phyloP scores from a whole-genome alignment of 2,888 invertebrate species.

The Acanthosepion pharaonis region DNA sequence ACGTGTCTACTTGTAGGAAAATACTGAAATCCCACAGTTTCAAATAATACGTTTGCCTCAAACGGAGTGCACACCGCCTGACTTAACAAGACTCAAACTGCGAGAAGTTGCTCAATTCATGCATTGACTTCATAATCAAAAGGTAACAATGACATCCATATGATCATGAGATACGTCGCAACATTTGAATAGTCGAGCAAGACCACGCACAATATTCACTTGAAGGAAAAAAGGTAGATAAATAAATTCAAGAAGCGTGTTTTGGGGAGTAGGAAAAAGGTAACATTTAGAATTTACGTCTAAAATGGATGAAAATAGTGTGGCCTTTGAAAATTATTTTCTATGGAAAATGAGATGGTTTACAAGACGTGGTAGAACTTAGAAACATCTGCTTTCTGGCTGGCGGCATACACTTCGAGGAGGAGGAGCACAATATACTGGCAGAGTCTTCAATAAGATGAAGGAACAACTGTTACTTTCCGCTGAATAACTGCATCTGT shows the following conservation, averaged over 20 bases:
- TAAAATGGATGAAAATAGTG: neutral
- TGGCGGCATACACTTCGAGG: neutral
- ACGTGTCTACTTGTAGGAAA: neutral
- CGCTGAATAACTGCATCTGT: conserved; percentile 37
- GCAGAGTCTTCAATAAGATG: neutral
- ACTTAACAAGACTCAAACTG: neutral
- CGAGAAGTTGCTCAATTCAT: neutral
- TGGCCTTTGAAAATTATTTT: neutral
- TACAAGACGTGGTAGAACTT: neutral
- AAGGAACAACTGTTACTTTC: neutral
- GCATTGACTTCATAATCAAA: neutral
- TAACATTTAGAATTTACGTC: neutral
- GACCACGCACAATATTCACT: neutral
- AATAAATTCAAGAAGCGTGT: neutral
- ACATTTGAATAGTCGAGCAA: neutral
- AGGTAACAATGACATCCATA: neutral
- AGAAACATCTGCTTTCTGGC: neutral
- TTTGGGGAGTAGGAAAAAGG: neutral
- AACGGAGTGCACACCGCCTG: conserved; percentile 33
- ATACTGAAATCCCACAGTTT: conserved; percentile 13
- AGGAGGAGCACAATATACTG: neutral
- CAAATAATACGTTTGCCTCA: neutral
- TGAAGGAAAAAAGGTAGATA: neutral
- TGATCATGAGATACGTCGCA: neutral
- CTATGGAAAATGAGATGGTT: neutral